Evolutionary conservation across 2,797 vertebrate genomes (phyloP).

Genomic region (Melanotaenia nigrans): DNA sequence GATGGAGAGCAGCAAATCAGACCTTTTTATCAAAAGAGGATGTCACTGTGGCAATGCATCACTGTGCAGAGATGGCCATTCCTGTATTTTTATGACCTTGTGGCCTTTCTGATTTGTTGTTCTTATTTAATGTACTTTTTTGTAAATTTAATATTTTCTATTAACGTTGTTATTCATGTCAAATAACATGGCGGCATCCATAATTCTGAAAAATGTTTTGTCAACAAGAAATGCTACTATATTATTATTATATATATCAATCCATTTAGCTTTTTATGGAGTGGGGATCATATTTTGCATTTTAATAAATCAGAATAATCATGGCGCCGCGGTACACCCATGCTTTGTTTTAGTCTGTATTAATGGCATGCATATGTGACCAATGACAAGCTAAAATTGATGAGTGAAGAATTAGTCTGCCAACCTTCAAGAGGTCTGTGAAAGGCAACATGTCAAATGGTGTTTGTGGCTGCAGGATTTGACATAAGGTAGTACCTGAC

Average conservation of each 20-base stretch:
- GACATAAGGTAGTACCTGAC: constrained; percentile 4
- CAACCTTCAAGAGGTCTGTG: constrained; percentile 29
- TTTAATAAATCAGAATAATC: constrained; percentile 76
- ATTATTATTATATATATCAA: constrained; percentile 16
- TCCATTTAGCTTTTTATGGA: constrained; percentile 58
- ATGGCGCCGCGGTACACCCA: constrained; percentile 69
- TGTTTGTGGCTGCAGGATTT: constrained; percentile 45
- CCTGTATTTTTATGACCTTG: constrained; percentile 20
- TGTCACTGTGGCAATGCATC: constrained; percentile 29
- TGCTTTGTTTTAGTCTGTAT: constrained; percentile 75
- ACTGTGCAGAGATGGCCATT: constrained; percentile 10
- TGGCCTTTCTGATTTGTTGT: constrained; percentile 32
- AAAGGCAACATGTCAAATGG: constrained; percentile 45
- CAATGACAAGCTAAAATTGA: constrained; percentile 65
- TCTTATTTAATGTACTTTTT: constrained; percentile 26
- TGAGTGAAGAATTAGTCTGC: constrained; percentile 41
- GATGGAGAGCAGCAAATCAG: constrained; percentile 42
- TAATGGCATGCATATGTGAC: constrained; percentile 75
- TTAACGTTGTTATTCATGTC: constrained; percentile 25
- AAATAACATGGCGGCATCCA: constrained; percentile 18
- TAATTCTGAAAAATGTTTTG: constrained; percentile 50
- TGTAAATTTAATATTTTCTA: constrained; percentile 20
- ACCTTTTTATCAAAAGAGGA: constrained; percentile 40
- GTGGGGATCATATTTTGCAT: constrained; percentile 65
- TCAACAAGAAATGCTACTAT: constrained; percentile 35